Evolutionary conservation across 2,113 vertebrate genomes (phyloP).

Genomic region (Falco punctatus): DNA sequence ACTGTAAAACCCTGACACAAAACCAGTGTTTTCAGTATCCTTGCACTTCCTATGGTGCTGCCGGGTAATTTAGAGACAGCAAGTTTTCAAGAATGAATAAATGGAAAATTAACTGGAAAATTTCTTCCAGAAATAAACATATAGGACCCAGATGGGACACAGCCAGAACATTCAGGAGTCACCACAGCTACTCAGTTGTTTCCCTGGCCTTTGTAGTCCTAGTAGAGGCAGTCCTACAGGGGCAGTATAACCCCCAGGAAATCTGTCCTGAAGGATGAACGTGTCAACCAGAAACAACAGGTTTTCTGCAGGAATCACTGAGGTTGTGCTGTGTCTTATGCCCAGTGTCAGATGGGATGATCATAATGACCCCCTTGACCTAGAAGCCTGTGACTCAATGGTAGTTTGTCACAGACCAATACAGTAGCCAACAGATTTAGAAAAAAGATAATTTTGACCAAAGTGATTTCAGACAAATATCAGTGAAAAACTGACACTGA

Average conservation of each 20-base stretch:
- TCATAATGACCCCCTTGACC: neutral
- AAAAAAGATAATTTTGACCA: neutral
- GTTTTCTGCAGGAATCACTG: neutral
- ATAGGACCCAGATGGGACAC: neutral
- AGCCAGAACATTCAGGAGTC: neutral
- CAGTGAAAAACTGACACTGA: neutral
- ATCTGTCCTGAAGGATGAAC: neutral
- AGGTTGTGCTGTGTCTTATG: neutral
- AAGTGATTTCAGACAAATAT: neutral
- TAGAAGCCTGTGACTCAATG: neutral
- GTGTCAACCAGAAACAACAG: neutral
- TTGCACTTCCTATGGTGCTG: neutral
- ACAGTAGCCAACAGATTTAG: neutral
- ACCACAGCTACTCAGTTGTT: neutral
- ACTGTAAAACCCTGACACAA: neutral
- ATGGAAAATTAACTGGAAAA: neutral
- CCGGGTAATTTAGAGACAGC: neutral
- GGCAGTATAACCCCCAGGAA: neutral
- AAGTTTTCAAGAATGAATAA: neutral
- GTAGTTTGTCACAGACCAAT: neutral
- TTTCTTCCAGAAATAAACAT: neutral
- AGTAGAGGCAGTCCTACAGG: neutral
- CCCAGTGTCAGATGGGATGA: neutral
- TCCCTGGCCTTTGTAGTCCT: neutral
- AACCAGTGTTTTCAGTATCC: neutral